Evolutionary conservation across 2,113 vertebrate genomes (phyloP).

Genomic region (Vireo altiloquus): DNA sequence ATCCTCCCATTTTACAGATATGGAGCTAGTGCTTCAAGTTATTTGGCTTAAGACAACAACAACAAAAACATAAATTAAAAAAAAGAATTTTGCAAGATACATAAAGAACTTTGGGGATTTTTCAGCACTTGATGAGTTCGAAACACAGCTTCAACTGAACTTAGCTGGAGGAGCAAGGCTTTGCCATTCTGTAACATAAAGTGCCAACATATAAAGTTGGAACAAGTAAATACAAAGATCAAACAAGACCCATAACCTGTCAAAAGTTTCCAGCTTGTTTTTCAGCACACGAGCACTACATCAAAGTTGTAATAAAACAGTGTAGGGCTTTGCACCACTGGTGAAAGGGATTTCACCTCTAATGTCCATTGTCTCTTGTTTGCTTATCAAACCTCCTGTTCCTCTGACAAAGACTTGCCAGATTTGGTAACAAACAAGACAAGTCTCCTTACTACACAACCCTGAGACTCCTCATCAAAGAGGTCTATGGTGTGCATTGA

Average conservation of each 20-base stretch:
- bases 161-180: neutral
- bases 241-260: neutral
- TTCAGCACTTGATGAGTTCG: neutral
- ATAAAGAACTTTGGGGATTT: neutral
- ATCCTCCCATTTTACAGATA: neutral
- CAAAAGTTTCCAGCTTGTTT: neutral
- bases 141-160: neutral
- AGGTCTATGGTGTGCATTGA: neutral
- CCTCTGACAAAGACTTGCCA: neutral
- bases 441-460: neutral
- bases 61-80: neutral
- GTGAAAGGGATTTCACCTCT: neutral
- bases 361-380: neutral
- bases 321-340: neutral
- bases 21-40: neutral
- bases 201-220: neutral
- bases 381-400: neutral
- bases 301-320: neutral
- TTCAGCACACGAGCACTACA: neutral
- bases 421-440: neutral
- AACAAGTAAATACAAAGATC: neutral
- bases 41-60: neutral
- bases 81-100: neutral
- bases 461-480: neutral
- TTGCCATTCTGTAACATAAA: neutral